These are phyloP conservation scores for Erpornis zantholeuca DNA, from an alignment of 2,113 vertebrate species.

Conservation along the genomic window DNA sequence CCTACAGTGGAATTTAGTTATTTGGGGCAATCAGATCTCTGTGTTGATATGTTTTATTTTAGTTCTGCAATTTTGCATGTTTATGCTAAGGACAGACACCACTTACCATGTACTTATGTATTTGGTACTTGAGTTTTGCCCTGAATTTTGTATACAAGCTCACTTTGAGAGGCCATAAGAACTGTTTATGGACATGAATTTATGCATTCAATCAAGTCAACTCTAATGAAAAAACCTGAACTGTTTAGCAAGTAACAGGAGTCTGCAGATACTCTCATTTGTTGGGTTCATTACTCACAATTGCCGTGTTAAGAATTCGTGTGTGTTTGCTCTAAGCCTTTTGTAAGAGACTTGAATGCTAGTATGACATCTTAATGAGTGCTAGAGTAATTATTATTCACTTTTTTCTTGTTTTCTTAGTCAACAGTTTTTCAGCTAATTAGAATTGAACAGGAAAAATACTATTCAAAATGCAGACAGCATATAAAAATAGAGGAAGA, in stretches of 20 bases:
- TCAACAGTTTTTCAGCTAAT: neutral
- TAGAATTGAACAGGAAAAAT: neutral
- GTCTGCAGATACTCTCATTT: neutral
- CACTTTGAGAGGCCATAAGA: neutral
- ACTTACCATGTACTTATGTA: neutral
- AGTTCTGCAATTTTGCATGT: neutral
- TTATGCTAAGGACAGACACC: neutral
- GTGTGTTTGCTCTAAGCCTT: neutral
- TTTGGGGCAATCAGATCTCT: neutral
- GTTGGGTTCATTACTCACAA: neutral
- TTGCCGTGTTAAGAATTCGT: neutral
- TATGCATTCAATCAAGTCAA: neutral
- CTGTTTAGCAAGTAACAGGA: neutral
- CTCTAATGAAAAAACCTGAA: neutral
- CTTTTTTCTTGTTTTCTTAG: neutral
- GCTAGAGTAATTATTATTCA: neutral
- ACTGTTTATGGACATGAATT: neutral
- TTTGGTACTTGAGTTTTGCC: neutral
- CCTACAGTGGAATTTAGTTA: fast-evolving
- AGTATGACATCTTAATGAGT: neutral
- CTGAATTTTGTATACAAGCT: neutral
- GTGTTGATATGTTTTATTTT: neutral
- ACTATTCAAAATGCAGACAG: neutral
- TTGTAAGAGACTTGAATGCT: neutral
- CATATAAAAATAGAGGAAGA: neutral